Base-by-base conservation (phyloP, 1,140 invertebrate genomes). In the Marisa cornuarietis region DNA sequence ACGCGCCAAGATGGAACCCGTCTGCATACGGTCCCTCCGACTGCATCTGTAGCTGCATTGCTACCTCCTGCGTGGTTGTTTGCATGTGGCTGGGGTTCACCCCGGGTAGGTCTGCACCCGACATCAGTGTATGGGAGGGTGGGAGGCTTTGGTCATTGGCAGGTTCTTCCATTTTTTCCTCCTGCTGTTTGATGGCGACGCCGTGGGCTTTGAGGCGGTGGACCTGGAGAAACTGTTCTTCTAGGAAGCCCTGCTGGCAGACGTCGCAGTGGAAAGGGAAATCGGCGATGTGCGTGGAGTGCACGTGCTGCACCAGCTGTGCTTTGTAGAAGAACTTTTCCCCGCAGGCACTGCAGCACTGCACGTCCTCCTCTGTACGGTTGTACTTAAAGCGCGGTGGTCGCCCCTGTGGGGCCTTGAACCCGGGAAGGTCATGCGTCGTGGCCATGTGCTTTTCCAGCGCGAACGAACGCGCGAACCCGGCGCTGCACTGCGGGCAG, bases 191-290 rank as follows among this genome's bases (percentile, higher is more conserved):
- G 13, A 61, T 22, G 63, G 72, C 18, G 16, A 81, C 58, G 18
- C 63, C 52, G 58, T 88, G 87, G 26, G 86, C 85, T 76, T 83
- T 83, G 16, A 80, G 73, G 11, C 71, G 62, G 79, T 88, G 87
- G 26, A 83, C 68, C 11, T 75, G 68, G 2, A 88, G 82, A 69
- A 83, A 88, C 20, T 75, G 62, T 76, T 79, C 81, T 61, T 85
- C 81, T 6, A 87, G 65, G 73, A 87, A 88, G 1, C 86, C 87
- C 69, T 88, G 87, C n/a, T 82, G 81, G 81, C 87, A 88, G 22
- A 81, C 51, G 42, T 82, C 75, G 79, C 87, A 88, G 26, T 78
- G 78, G 63, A 72, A 85, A 26, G 87, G 86, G 76, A 88, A 88
- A 11, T 81, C 79, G 31, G 85, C 80, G 63, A 81, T 77, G 81